phyloP scores from a whole-genome alignment of 2,797 vertebrate species.

The Intellagama lesueurii region DNA sequence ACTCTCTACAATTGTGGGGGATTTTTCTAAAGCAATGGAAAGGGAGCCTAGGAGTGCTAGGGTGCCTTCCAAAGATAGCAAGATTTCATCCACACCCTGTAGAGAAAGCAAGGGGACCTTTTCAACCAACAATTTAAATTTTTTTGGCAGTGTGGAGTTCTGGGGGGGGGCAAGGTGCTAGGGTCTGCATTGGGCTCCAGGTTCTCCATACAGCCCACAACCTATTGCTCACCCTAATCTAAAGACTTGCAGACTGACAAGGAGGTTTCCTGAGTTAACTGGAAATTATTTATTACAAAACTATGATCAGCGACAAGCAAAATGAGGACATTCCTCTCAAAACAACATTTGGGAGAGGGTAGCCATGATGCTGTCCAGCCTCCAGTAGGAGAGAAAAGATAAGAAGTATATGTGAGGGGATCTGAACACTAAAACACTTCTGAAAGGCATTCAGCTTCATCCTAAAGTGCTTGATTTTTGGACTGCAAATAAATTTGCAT shows the following conservation, averaged over 20 bases:
- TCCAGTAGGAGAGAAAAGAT: no score
- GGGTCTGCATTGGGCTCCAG: no score
- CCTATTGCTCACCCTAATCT: neutral
- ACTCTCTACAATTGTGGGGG: no score
- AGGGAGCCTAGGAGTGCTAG: no score
- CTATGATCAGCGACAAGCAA: neutral
- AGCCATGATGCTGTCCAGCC: neutral
- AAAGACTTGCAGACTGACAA: neutral
- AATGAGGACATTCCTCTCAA: neutral
- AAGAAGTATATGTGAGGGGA: neutral
- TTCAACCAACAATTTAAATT: no score
- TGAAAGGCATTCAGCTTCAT: neutral
- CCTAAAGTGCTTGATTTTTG: neutral
- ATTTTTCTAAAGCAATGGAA: no score
- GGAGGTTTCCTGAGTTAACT: neutral
- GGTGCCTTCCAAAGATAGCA: no score
- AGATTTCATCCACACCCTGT: no score
- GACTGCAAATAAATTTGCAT: neutral
- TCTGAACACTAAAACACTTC: neutral
- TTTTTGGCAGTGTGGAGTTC: no score
- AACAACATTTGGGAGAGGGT: neutral
- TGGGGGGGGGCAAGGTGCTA: no score
- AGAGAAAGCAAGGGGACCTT: no score
- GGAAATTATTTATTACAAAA: fast-evolving
- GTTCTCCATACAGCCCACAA: no score